Evolutionary conservation across 2,113 vertebrate species (phyloP), one percentile per base, ranked within the genome.

Genomic region (Podarcis raffonei): DNA sequence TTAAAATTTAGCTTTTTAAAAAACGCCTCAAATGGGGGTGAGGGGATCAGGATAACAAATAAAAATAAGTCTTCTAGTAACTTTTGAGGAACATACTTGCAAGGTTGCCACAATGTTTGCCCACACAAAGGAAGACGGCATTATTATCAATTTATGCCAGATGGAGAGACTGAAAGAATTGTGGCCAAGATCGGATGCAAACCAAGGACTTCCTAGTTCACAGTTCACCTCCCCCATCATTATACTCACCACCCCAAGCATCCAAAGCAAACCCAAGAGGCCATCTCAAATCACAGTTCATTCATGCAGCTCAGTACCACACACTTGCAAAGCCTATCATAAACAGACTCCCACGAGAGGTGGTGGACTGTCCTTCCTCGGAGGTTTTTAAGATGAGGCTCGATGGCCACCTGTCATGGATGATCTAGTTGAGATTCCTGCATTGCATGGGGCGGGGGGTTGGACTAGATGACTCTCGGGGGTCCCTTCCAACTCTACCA

Each of bases 281-380:
- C 39, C 22, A 91, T 22, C 16, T 20, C 62, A 39, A 20, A 53
- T 25, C 0, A 1, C 0, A 8, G 18, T 2, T 11, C 57, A 48
- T n/a, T 0, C 80, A 69, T n/a, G 25, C 42, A 53, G 77, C 6
- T 16, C 4, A 15, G 39, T 25, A 42, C 25, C 23, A 77, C 18
- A 77, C 42, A 42, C 37, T 42, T 22, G 37, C 18, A 77, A 74
- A 77, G 20, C 9, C 37, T 11, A 23, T 27, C 75, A 42, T 20
- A 16, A 53, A 12, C 48, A 48, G 48, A 48, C 2, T 11, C 48
- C 48, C 48, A 53, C 11, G 48, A 53, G 48, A 48, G 48, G 48
- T 48, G 48, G 48, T 48, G 48, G 48, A 11, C 9, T 11, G 48
- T 48, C 48, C 48, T 48, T 48, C 48, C 48, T 48, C 9, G 9